Conservation (phyloP, 2,113 vertebrate species). For the Eudorcas thomsonii region DNA sequence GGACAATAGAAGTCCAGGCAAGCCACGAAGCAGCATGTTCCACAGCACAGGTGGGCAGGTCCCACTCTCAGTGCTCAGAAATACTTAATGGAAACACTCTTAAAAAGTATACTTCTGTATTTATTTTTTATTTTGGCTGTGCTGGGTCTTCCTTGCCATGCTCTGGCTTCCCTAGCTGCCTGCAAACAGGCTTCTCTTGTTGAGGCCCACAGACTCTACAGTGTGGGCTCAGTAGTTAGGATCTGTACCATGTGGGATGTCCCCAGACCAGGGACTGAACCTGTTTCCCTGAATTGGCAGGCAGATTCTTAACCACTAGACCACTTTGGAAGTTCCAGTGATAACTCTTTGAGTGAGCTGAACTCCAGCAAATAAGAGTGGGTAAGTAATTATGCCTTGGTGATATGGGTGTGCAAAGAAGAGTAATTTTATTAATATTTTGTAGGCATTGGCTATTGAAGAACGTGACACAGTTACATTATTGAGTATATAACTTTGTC, state of each 20-base stretch:
- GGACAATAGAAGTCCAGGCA: neutral
- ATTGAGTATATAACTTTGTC: neutral
- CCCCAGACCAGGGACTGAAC: neutral
- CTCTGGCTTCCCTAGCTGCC: neutral
- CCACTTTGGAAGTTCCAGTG: neutral
- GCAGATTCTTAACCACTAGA: neutral
- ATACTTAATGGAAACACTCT: neutral
- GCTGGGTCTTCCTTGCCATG: neutral
- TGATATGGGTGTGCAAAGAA: neutral
- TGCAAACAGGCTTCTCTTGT: neutral
- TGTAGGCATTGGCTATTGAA: neutral
- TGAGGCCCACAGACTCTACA: neutral
- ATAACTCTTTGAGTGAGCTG: neutral
- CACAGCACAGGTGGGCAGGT: neutral
- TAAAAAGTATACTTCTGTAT: neutral
- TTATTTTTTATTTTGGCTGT: neutral
- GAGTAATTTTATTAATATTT: neutral
- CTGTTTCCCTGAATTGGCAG: neutral
- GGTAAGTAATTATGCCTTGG: neutral
- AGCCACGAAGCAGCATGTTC: neutral
- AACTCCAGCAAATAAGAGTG: neutral
- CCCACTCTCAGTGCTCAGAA: neutral
- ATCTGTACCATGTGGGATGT: neutral
- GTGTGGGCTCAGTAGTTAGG: neutral
- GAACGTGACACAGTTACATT: neutral